These are phyloP conservation scores for Graptemys geographica DNA, from an alignment of 2,797 vertebrate genomes.

Conservation along the genomic window DNA sequence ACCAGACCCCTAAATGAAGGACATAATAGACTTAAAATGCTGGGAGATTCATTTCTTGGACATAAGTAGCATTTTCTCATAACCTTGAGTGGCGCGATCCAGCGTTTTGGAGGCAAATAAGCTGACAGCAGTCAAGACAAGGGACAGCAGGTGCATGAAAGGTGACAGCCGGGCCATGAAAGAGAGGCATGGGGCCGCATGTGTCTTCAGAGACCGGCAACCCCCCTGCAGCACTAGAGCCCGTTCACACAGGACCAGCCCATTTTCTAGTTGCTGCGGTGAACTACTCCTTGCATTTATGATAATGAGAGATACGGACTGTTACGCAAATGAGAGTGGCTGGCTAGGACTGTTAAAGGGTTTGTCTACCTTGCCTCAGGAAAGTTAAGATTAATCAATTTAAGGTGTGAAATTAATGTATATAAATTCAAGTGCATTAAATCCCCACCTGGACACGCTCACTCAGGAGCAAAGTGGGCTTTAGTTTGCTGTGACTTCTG, in stretches of 20 bases:
- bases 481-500: background rate
- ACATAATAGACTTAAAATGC: background rate
- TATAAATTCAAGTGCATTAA: background rate
- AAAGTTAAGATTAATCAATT: background rate
- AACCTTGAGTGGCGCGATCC: background rate
- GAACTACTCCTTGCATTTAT: accelerated
- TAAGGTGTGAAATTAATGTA: background rate
- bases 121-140: background rate
- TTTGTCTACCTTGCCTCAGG: background rate
- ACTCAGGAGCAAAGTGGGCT: background rate
- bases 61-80: background rate
- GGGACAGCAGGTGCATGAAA: background rate
- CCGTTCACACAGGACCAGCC: accelerated
- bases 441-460: background rate
- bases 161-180: background rate
- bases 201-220: background rate
- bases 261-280: accelerated
- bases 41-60: background rate
- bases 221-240: background rate
- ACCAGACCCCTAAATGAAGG: background rate
- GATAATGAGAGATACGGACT: accelerated
- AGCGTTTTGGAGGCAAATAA: background rate
- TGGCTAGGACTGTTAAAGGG: background rate
- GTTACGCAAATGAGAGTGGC: background rate
- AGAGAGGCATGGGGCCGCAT: background rate